Percentiles rank a stretch among this genome's conserved stretches.
Conservation (phyloP, 2,888 invertebrate genomes). For the Latheticus oryzae region DNA sequence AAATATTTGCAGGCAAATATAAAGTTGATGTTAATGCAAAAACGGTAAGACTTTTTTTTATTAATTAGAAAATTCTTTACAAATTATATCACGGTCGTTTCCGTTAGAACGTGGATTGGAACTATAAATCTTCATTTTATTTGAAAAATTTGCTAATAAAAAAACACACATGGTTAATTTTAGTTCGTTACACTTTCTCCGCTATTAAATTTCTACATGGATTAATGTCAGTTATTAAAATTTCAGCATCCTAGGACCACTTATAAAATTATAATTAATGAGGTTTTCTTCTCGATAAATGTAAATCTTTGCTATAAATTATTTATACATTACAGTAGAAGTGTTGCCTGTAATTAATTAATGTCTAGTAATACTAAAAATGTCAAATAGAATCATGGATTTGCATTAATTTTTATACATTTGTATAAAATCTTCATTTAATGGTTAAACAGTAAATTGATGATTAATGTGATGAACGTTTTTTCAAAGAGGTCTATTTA, state of each 20-base stretch:
- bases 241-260: background rate
- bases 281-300: slow-evolving; percentile 4
- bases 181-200: slow-evolving; percentile 20
- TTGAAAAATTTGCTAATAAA: too few species aligned
- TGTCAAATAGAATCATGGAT: slow-evolving; percentile 6
- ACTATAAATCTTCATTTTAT: too few species aligned
- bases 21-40: slow-evolving; percentile 86
- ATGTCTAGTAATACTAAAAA: slow-evolving; percentile 6
- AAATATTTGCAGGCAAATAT: slow-evolving; percentile 89
- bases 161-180: too few species aligned
- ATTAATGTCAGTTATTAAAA: slow-evolving; percentile 13
- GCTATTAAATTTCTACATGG: background rate
- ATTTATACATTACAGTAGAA: background rate
- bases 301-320: slow-evolving; percentile 7
- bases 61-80: too few species aligned
- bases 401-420: slow-evolving; percentile 9
- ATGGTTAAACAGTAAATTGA: background rate
- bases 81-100: too few species aligned
- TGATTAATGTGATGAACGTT: background rate
- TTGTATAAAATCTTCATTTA: slow-evolving; percentile 5
- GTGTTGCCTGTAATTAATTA: slow-evolving; percentile 22
- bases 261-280: slow-evolving; percentile 24
- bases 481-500: too few species aligned
- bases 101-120: too few species aligned
- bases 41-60: slow-evolving; percentile 77